A percentile compares a stretch with the other conserved stretches of the same genome.
Conservation (phyloP, 2,113 vertebrate genomes). For the Fukomys damarensis region DNA sequence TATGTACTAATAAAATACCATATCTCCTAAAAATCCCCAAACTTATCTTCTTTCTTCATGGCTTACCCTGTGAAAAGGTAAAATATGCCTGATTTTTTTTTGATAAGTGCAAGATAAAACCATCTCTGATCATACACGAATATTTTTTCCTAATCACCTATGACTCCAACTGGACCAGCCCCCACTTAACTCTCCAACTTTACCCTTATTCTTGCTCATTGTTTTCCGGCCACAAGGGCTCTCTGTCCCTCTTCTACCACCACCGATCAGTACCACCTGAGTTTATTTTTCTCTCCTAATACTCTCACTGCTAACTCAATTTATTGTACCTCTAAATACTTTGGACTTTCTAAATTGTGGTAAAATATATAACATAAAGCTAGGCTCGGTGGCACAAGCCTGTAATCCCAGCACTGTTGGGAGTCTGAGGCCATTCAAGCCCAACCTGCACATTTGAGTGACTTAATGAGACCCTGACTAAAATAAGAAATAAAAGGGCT, state of each 20-base stretch:
- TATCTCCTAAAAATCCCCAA: not conserved
- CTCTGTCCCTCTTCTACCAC: not conserved
- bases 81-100: not conserved
- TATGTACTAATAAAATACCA: not conserved
- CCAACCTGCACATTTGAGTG: not conserved
- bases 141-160: not conserved
- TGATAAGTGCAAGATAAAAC: not conserved
- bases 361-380: not conserved
- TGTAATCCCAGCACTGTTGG: not conserved
- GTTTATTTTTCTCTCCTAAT: conserved; percentile 27
- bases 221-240: not conserved
- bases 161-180: not conserved
- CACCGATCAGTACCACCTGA: not conserved
- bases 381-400: not conserved
- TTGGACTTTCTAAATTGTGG: not conserved
- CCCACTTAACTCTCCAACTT: not conserved
- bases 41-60: not conserved
- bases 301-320: not conserved
- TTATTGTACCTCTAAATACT: not conserved
- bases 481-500: not conserved
- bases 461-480: not conserved
- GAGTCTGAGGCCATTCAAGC: not conserved
- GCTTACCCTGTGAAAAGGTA: not conserved
- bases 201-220: not conserved
- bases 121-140: not conserved